Conservation (phyloP, 2,797 vertebrate species). For the Fratercula arctica region DNA sequence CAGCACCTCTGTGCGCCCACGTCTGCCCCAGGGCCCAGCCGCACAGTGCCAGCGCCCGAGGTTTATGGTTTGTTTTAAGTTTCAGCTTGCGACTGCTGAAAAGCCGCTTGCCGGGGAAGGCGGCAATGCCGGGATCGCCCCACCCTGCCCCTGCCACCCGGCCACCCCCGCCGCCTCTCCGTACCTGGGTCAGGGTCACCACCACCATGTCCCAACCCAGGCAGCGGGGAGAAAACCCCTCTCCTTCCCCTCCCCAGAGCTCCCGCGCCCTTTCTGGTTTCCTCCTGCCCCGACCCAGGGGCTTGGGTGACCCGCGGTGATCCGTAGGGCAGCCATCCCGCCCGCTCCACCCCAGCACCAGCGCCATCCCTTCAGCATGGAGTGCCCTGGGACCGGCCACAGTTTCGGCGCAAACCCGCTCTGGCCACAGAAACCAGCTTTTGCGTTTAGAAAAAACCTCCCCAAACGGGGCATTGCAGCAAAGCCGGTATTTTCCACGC, state of each 20-base stretch:
- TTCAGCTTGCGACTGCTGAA: background rate
- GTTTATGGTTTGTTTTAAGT: slow-evolving; percentile 11
- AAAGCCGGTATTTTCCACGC: background rate
- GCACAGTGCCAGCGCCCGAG: background rate
- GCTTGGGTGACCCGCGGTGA: background rate
- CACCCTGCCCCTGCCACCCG: background rate
- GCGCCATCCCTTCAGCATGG: background rate
- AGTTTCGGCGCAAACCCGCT: background rate
- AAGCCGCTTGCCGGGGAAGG: background rate
- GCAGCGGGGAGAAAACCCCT: background rate
- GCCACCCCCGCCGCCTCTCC: background rate
- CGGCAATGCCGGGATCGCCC: background rate
- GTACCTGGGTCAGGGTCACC: background rate
- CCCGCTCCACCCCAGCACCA: background rate
- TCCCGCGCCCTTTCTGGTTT: background rate
- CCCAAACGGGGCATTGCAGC: background rate
- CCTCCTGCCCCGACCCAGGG: background rate
- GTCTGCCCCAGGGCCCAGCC: background rate
- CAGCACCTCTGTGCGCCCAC: background rate
- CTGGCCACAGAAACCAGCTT: background rate
- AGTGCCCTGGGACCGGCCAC: background rate
- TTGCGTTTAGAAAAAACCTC: background rate
- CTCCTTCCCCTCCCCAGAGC: no score
- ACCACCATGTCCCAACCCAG: background rate
- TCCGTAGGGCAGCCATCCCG: background rate